Base-by-base conservation (phyloP, 2,113 vertebrate species). In the Pteruthius melanotis region DNA sequence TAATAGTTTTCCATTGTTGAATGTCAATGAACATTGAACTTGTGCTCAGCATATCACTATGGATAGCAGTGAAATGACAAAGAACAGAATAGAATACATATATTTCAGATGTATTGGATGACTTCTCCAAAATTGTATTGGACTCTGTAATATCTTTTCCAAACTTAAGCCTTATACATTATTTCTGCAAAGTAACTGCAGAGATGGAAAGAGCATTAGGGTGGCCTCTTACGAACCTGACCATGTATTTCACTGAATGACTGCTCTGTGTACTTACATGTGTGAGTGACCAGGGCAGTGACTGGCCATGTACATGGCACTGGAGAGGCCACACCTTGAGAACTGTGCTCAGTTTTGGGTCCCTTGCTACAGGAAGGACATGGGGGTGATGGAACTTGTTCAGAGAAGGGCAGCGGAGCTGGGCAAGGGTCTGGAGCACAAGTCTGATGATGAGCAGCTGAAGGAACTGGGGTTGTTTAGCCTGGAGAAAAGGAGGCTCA, bases 241-340 rank as follows among this genome's bases (percentile, higher is more conserved):
- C 24, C 50, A 54, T 50, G 37, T 61, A 69, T 65, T n/a, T 83
- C 2, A 1, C 16, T 31, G 53, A 85, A 21, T 76, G 61, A 64
- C 10, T 65, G 14, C 31, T 86, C 60, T 45, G 13, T 50, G 26
- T 45, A 42, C 7, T 64, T 21, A 13, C 2, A 47, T 9, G 15
- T 19, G 24, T 49, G 47, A 33, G 21, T 33, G 47, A 49, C 31
- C 42, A 42, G 54, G 79, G 17, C 54, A 83, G 40, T 0, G 5
- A 69, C 22, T 0, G 2, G 14, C 23, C 0, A 1, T 76, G 14
- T 15, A 27, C 49, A 27, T 0, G 1, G n/a, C 54, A 20, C 35
- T 61, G 63, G 24, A 23, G 63, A 37, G 63, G 71, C 40, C 31
- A 69, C 15, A 49, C 35, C n/a, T 61, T 24, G 31, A 61, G 30